These are phyloP conservation scores for Poecilia picta DNA, from an alignment of 2,797 vertebrate species.

Conservation along the genomic window DNA sequence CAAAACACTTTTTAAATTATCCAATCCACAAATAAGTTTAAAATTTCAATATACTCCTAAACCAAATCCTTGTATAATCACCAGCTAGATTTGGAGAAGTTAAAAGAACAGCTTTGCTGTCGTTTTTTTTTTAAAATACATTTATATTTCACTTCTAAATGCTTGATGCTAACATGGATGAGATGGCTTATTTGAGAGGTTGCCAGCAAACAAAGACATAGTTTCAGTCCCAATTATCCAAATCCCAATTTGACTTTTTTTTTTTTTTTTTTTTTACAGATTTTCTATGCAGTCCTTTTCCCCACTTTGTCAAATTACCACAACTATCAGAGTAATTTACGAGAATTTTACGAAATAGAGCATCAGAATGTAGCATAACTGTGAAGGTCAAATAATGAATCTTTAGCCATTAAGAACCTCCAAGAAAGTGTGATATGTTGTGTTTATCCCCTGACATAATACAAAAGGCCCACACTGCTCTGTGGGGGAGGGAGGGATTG, in stretches of 20 bases:
- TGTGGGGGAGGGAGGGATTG: not conserved
- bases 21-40: slow-evolving; percentile 69
- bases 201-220: not conserved
- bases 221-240: slow-evolving; percentile 18
- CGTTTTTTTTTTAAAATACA: not conserved
- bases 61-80: slow-evolving; percentile 24
- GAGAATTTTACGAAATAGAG: not conserved
- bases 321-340: not conserved
- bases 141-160: not conserved
- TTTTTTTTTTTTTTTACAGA: slow-evolving; percentile 11
- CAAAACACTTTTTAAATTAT: slow-evolving; percentile 80
- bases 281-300: not conserved
- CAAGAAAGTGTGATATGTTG: not conserved
- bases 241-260: slow-evolving; percentile 11
- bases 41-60: slow-evolving; percentile 50
- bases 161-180: not conserved
- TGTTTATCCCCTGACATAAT: not conserved
- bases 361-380: not conserved
- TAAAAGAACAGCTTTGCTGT: not conserved
- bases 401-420: not conserved
- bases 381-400: not conserved
- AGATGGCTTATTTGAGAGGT: slow-evolving; percentile 8
- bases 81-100: slow-evolving; percentile 16
- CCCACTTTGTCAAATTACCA: not conserved
- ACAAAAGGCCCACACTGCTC: not conserved